Evolutionary conservation across 2,797 vertebrate species (phyloP), one percentile per base, ranked within the genome.

Genomic region (Pachyuromys duprasi): DNA sequence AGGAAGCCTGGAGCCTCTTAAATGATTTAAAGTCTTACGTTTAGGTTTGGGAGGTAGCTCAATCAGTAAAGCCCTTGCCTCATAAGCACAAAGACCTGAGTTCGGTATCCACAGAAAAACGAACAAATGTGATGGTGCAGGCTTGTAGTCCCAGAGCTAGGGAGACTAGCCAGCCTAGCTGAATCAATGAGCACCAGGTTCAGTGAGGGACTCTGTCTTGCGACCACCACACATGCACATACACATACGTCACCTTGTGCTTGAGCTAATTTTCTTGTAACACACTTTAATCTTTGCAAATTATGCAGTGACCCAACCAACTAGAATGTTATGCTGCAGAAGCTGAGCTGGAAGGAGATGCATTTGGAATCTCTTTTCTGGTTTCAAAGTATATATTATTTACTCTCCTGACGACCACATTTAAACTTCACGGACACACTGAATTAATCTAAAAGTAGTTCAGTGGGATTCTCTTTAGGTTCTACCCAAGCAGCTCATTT

Each of bases 371-470:
- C 83, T 98, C 96, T 95, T 95, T 95, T 94, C 94, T 53, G 5
- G 26, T 97, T 97, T 90, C 93, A 76, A 72, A 97, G 97, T 98
- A 97, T 97, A 95, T 96, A 96, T 95, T 97, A 98, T 98, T 98
- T 98, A 97, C 93, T 97, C 97, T 98, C 97, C 91, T 63, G 97
- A 96, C 98, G 95, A 97, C 97, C 92, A 88, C 95, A 95, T 98
- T 98, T 98, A 97, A 97, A 95, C 96, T 97, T 95, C 84, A 91
- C 97, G 98, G 98, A 98, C 90, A 97, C 60, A 98, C 96, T 75
- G 93, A 70, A 97, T 97, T 98, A 98, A 98, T 98, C 98, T 96
- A 87, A 94, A 97, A 97, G 94, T 90, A 98, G 98, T 97, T 96
- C 96, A 97, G 88, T 96, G 76, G 45, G 90, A 90, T 92, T 97